Evolutionary conservation across 2,888 invertebrate genomes (phyloP).

Genomic region (Steinernema hermaphroditum): DNA sequence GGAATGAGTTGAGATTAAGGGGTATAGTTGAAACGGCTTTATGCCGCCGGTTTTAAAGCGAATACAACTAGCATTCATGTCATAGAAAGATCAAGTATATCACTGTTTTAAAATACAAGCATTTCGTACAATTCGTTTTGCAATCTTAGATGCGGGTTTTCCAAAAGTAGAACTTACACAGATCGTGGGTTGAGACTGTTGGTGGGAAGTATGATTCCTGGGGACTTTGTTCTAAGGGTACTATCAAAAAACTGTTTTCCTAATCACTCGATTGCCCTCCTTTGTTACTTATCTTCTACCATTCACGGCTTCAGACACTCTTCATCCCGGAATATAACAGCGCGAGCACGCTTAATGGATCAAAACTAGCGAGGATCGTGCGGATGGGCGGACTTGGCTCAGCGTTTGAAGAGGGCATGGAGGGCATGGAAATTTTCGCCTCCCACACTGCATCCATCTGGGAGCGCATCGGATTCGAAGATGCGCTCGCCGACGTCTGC

Average conservation of each 20-base stretch:
- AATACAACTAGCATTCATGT: too few species aligned
- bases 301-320: slow-evolving; percentile 44
- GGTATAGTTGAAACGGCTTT: too few species aligned
- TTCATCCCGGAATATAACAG: slow-evolving; percentile 54
- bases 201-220: too few species aligned
- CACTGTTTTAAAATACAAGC: too few species aligned
- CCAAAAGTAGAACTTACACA: too few species aligned
- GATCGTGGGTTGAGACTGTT: too few species aligned
- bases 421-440: slow-evolving; percentile 36
- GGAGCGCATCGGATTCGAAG: slow-evolving; percentile 47
- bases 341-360: slow-evolving; percentile 46
- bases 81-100: too few species aligned
- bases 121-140: too few species aligned
- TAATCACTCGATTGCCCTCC: neutral
- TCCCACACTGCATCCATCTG: slow-evolving; percentile 37
- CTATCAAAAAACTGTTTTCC: neutral
- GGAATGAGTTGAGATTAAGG: too few species aligned
- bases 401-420: slow-evolving; percentile 37
- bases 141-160: too few species aligned
- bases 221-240: too few species aligned
- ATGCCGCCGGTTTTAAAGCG: too few species aligned
- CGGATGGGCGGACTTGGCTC: slow-evolving; percentile 53
- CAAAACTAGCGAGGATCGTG: slow-evolving; percentile 55
- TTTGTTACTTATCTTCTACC: neutral
- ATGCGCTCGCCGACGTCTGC: slow-evolving; percentile 43